Percentiles rank a stretch among this genome's conserved stretches.
Evolutionary conservation across 2,797 vertebrate genomes (phyloP).

Genomic region (Hippoglossus hippoglossus): DNA sequence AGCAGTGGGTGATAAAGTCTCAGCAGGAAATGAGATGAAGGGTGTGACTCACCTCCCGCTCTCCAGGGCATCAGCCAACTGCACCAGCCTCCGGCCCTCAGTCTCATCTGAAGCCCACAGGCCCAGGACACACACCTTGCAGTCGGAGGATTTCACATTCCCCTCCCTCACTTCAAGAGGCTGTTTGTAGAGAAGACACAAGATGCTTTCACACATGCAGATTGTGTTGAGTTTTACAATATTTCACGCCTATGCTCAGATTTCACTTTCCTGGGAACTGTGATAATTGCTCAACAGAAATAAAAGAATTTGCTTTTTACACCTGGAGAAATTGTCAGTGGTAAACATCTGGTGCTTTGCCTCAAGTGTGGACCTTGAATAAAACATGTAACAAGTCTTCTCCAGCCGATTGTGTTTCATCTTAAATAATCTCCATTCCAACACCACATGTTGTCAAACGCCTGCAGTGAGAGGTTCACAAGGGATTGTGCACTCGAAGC

Average conservation of each 20-base stretch:
- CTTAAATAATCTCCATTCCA: too few relatives aligned
- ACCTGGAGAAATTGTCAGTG: too few relatives aligned
- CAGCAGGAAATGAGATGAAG: background rate
- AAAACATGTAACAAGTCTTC: too few relatives aligned
- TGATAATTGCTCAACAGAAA: background rate
- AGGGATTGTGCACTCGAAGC: too few relatives aligned
- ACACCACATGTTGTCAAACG: too few relatives aligned
- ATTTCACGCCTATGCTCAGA: background rate
- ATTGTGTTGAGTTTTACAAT: too few relatives aligned
- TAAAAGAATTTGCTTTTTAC: too few relatives aligned
- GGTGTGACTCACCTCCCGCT: slow-evolving; percentile 79
- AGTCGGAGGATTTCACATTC: slow-evolving; percentile 53
- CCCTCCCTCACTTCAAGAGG: slow-evolving; percentile 85
- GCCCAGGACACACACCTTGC: slow-evolving; percentile 83
- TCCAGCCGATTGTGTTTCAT: too few relatives aligned
- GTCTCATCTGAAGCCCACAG: slow-evolving; percentile 76
- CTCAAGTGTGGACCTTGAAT: too few relatives aligned
- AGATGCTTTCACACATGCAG: background rate
- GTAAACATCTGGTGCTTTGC: too few relatives aligned
- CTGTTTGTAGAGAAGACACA: slow-evolving; percentile 56
- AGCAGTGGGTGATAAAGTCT: background rate
- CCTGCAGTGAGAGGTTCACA: too few relatives aligned
- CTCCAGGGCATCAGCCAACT: slow-evolving; percentile 81
- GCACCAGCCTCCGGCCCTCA: slow-evolving; percentile 65
- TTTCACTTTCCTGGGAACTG: background rate